These are phyloP conservation scores for Oryzias woworae DNA, from an alignment of 2,113 vertebrate genomes.

Conservation along the genomic window DNA sequence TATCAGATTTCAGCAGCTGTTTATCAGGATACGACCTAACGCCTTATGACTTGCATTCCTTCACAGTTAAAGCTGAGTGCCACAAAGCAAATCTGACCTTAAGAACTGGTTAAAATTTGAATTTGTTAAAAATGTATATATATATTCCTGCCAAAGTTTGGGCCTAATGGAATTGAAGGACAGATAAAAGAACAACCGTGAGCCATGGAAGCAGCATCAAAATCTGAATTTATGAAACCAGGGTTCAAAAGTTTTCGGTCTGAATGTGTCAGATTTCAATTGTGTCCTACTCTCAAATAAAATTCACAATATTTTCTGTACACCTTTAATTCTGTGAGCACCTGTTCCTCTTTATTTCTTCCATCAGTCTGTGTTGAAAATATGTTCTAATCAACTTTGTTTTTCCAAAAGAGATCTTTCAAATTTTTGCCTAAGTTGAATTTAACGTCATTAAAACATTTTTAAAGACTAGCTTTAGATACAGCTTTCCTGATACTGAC, in stretches of 20 bases:
- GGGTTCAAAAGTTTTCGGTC: constrained; percentile 40
- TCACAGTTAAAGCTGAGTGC: constrained; percentile 18
- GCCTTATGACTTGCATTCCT: constrained; percentile 73
- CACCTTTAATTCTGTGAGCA: constrained; percentile 49
- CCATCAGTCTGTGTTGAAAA: no score
- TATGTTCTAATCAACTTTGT: no score
- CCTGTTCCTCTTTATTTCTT: constrained; percentile 33
- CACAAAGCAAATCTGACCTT: constrained; percentile 29
- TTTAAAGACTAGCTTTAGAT: no score
- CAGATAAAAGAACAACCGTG: constrained; percentile 3
- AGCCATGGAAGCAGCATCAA: constrained; percentile 30
- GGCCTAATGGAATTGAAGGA: constrained; percentile 3
- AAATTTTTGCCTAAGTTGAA: no score
- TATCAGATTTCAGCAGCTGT: constrained; percentile 39
- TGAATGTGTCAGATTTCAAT: constrained; percentile 55
- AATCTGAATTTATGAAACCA: constrained; percentile 14
- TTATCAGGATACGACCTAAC: constrained; percentile 66
- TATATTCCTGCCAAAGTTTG: not conserved
- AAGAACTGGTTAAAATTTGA: constrained; percentile 2
- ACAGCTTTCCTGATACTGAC: no score
- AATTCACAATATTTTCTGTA: constrained; percentile 76
- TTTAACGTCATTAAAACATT: no score
- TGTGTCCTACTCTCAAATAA: constrained; percentile 72
- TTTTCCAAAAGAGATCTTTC: no score
- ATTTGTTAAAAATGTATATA: constrained; percentile 3